phyloP scores from a whole-genome alignment of 1,140 invertebrate species.

The Pollicipes pollicipes region DNA sequence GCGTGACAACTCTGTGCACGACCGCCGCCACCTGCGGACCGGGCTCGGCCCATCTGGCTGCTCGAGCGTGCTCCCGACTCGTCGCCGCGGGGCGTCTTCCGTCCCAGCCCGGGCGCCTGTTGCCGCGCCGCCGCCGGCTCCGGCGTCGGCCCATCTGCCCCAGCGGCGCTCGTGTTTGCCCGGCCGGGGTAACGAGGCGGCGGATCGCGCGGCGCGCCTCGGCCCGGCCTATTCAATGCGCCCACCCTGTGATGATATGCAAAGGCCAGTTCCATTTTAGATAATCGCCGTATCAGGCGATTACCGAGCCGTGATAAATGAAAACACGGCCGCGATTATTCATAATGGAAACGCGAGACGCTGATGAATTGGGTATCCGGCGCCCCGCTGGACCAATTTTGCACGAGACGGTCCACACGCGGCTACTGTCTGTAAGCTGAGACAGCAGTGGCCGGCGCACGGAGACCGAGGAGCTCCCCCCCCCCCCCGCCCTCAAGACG shows the following conservation, averaged over 20 bases:
- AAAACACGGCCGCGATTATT: neutral
- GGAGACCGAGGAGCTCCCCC: no score
- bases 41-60: no score
- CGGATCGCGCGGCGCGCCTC: neutral
- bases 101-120: no score
- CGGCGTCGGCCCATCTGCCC: neutral
- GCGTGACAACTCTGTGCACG: no score
- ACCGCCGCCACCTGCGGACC: no score
- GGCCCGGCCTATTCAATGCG: neutral
- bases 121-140: no score
- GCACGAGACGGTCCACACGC: neutral
- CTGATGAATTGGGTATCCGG: neutral
- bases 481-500: no score
- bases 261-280: neutral
- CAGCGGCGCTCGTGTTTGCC: neutral
- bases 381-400: neutral
- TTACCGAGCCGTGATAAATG: neutral
- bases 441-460: no score
- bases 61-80: no score
- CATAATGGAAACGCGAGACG: slow-evolving; percentile 1
- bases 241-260: neutral
- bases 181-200: neutral
- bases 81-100: no score
- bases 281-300: neutral
- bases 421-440: neutral